These are phyloP conservation scores for Sminthopsis crassicaudata DNA, from an alignment of 2,113 vertebrate species.

Conservation along the genomic window DNA sequence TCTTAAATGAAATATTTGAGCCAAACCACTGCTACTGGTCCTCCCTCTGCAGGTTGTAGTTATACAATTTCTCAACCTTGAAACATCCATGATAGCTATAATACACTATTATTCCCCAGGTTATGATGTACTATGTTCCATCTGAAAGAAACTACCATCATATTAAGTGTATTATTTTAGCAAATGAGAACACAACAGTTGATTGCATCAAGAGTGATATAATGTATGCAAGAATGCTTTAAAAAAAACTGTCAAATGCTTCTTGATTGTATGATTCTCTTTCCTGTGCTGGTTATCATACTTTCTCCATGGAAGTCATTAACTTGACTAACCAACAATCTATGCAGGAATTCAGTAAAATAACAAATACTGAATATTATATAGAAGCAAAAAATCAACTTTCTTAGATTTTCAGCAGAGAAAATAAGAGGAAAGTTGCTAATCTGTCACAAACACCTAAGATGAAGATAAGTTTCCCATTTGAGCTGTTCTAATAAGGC, in stretches of 20 bases:
- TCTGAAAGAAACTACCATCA: conserved; percentile 1
- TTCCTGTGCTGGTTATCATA: not conserved
- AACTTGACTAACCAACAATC: not conserved
- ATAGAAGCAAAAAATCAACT: not conserved
- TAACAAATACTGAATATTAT: not conserved
- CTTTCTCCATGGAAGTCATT: not conserved
- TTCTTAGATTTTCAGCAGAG: not conserved
- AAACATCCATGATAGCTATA: not conserved
- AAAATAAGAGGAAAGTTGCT: not conserved
- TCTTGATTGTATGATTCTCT: not conserved
- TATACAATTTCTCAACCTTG: not conserved
- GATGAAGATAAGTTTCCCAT: not conserved
- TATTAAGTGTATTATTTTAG: conserved; percentile 12
- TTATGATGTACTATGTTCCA: conserved; percentile 10
- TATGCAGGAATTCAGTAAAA: not conserved
- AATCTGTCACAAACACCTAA: not conserved
- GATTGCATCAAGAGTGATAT: not conserved
- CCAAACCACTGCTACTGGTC: not conserved
- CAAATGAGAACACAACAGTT: conserved; percentile 29
- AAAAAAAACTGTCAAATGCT: not conserved
- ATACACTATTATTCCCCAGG: not conserved
- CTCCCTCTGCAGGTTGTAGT: not conserved
- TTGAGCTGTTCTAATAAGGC: conserved; percentile 13
- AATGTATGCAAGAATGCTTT: not conserved
- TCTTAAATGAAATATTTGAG: conserved; percentile 2